Evolutionary conservation across 1,140 invertebrate genomes (phyloP).

Genomic region (Leptinotarsa texana): DNA sequence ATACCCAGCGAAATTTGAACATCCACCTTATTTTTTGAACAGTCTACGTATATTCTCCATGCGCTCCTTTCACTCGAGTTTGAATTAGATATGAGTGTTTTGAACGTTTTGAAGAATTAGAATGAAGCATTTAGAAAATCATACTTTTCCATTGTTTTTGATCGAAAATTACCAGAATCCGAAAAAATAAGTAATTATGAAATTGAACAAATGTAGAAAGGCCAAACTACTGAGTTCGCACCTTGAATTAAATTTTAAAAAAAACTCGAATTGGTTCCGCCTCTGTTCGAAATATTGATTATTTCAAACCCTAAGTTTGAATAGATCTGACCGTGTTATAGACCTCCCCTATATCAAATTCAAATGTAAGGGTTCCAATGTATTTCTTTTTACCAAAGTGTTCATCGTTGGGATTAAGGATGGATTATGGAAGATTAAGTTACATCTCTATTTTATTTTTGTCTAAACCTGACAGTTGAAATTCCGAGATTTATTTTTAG

Average conservation of each 20-base stretch:
- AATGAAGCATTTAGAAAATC: too few species aligned
- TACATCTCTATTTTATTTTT: slow-evolving; percentile 5
- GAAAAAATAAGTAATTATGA: too few species aligned
- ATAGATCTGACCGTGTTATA: background rate
- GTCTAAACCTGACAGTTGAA: background rate
- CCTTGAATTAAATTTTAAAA: background rate
- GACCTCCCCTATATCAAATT: slow-evolving; percentile 18
- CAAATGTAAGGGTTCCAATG: slow-evolving; percentile 9
- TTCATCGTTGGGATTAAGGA: slow-evolving; percentile 5
- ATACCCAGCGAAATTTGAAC: too few species aligned
- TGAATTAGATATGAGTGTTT: too few species aligned
- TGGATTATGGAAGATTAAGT: slow-evolving; percentile 8
- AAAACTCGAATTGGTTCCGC: background rate
- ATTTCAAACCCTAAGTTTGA: background rate
- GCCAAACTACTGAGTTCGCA: too few species aligned
- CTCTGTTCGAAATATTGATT: background rate
- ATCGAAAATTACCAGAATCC: too few species aligned
- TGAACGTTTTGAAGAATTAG: too few species aligned
- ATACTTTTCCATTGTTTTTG: too few species aligned
- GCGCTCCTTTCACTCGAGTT: too few species aligned
- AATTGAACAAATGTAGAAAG: too few species aligned
- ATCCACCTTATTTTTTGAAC: too few species aligned
- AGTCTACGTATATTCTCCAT: too few species aligned
- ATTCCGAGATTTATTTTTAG: background rate
- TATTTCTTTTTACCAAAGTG: background rate